Conservation (phyloP, 1,140 invertebrate species). For the Phymastichus coffea region DNA sequence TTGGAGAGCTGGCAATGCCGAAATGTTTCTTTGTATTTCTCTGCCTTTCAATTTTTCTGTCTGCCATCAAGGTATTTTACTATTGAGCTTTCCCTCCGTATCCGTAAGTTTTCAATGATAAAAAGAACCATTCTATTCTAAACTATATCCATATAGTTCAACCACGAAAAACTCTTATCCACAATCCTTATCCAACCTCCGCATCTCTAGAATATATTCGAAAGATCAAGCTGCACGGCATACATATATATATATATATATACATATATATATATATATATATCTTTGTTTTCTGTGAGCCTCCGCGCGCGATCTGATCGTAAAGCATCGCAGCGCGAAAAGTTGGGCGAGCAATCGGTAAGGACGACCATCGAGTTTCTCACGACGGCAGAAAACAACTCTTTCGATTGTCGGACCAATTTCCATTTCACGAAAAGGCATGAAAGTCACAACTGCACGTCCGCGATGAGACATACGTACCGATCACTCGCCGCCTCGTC, state of each 20-base stretch:
- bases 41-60: not conserved
- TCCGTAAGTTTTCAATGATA: constrained; percentile 22
- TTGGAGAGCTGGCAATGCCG: not conserved
- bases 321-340: no score
- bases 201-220: constrained; percentile 35
- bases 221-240: constrained; percentile 33
- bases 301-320: no score
- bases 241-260: constrained; percentile 18
- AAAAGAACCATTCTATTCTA: constrained; percentile 49
- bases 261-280: not conserved
- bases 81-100: constrained; percentile 16
- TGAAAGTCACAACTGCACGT: not conserved
- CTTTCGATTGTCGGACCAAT: constrained; percentile 1
- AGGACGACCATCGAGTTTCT: no score
- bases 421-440: not conserved
- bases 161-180: constrained; percentile 50
- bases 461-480: constrained; percentile 22
- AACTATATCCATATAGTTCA: constrained; percentile 56
- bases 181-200: constrained; percentile 37
- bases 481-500: constrained; percentile 26
- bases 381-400: no score
- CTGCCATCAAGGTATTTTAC: constrained; percentile 7
- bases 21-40: constrained; percentile 4
- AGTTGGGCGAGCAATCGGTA: no score
- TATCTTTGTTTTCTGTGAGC: no score